phyloP scores from a whole-genome alignment of 2,888 invertebrate genomes.

The Poecilobothrus nobilitatus region DNA sequence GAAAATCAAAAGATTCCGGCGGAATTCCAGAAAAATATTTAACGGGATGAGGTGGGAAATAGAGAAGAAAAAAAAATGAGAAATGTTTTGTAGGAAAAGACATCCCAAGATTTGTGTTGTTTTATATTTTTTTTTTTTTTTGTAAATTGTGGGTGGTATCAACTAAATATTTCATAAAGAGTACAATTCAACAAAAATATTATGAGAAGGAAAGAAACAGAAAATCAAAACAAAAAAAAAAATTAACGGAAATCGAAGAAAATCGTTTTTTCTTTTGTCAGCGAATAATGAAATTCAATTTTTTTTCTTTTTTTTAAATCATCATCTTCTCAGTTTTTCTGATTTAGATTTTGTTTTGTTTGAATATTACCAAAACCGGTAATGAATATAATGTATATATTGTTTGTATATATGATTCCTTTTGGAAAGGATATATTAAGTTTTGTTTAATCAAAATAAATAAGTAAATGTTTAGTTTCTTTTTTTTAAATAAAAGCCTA shows the following conservation, averaged over 20 bases:
- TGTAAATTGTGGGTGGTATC: not conserved
- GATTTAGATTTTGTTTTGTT: too few species aligned
- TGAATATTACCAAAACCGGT: too few species aligned
- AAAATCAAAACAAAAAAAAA: not conserved
- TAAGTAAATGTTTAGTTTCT: too few species aligned
- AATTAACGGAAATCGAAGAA: not conserved
- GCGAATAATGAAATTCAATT: not conserved
- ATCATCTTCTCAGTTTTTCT: not conserved
- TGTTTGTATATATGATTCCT: too few species aligned
- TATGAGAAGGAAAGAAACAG: not conserved
- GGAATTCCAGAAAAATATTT: too few species aligned
- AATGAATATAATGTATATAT: too few species aligned
- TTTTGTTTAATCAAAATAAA: too few species aligned
- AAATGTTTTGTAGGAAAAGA: not conserved
- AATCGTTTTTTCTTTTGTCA: not conserved
- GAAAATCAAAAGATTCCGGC: too few species aligned
- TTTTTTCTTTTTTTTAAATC: not conserved
- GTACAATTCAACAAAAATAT: not conserved
- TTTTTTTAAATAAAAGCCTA: too few species aligned
- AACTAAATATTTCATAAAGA: not conserved
- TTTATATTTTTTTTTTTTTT: not conserved
- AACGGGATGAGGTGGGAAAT: too few species aligned
- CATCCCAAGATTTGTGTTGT: not conserved
- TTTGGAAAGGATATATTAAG: too few species aligned
- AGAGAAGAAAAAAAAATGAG: too few species aligned